These are phyloP conservation scores for Drepanosiphum platanoidis DNA, from an alignment of 2,888 invertebrate genomes.

Conservation along the genomic window DNA sequence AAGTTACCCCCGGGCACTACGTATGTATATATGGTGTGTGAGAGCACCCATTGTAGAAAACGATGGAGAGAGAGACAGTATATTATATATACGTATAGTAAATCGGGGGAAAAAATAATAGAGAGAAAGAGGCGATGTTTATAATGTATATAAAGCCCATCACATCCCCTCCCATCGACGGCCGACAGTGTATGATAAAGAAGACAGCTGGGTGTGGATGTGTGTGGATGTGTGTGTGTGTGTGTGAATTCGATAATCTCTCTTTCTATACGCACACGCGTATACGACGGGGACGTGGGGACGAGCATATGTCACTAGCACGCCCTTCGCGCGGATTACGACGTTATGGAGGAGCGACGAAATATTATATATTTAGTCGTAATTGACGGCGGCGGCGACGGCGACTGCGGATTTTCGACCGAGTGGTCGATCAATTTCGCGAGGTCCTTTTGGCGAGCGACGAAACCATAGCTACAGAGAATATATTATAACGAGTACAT, in stretches of 20 bases:
- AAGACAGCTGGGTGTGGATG: constrained; percentile 50
- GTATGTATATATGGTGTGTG: background rate
- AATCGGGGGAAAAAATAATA: background rate
- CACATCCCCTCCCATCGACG: constrained; percentile 3
- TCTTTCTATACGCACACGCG: background rate
- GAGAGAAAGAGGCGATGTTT: constrained; percentile 28
- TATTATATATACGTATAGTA: background rate
- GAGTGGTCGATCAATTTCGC: constrained; percentile 29
- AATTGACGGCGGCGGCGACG: constrained; percentile 58
- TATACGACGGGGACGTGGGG: constrained; percentile 6
- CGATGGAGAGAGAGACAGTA: background rate
- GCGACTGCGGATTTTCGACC: constrained; percentile 50
- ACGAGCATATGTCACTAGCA: constrained; percentile 62
- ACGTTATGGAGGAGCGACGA: constrained; percentile 35
- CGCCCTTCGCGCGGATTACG: constrained; percentile 59
- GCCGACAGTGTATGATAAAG: background rate
- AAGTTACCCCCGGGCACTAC: constrained; percentile 52
- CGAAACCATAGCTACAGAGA: background rate
- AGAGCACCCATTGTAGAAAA: constrained; percentile 34
- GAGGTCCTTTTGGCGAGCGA: background rate
- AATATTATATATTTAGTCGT: constrained; percentile 1
- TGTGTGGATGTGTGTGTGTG: background rate
- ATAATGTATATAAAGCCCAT: background rate
- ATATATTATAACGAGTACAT: background rate
- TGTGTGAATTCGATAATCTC: constrained; percentile 60